Conservation (phyloP, 2,113 vertebrate species). For the Muntiacus reevesi region DNA sequence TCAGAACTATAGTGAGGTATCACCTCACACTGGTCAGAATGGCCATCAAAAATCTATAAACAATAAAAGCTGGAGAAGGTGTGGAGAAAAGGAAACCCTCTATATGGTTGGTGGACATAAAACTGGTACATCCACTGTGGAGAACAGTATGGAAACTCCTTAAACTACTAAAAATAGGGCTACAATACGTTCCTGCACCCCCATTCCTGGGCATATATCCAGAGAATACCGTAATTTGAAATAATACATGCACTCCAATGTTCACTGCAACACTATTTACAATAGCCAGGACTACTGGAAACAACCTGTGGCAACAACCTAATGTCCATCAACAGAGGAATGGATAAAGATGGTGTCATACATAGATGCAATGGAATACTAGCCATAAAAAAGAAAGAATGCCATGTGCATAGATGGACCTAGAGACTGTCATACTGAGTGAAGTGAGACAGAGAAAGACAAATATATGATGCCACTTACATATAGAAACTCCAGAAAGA, state of each 20-base stretch:
- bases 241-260: not conserved
- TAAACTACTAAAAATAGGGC: not conserved
- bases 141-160: not conserved
- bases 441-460: not conserved
- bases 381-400: not conserved
- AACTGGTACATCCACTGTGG: not conserved
- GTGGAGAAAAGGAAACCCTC: not conserved
- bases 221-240: not conserved
- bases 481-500: not conserved
- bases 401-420: not conserved
- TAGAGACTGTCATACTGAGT: not conserved
- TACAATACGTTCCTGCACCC: accelerated
- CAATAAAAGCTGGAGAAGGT: not conserved
- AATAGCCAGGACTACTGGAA: not conserved
- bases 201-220: not conserved
- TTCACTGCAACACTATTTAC: not conserved
- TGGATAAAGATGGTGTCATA: not conserved
- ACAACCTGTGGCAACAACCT: not conserved
- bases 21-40: not conserved
- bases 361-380: not conserved
- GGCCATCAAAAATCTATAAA: not conserved
- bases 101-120: not conserved
- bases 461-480: not conserved
- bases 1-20: not conserved
- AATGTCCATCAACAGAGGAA: not conserved